Conservation (phyloP, 2,797 vertebrate species). For the Malurus splendens region DNA sequence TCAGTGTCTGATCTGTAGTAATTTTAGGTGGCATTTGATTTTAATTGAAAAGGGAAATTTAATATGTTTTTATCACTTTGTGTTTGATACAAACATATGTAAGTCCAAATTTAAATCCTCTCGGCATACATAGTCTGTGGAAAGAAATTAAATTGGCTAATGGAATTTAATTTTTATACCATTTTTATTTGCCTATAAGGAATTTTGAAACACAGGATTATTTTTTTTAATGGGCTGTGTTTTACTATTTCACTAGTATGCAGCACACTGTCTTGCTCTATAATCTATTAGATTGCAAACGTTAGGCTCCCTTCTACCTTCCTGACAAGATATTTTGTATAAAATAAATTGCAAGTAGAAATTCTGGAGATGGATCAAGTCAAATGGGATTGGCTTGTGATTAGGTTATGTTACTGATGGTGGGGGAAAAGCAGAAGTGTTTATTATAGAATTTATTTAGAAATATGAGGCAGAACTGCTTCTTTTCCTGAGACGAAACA, state of each 20-base stretch:
- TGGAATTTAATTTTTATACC: neutral
- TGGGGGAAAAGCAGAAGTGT: neutral
- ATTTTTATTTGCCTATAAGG: neutral
- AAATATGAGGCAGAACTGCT: neutral
- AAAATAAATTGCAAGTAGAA: neutral
- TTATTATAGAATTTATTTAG: neutral
- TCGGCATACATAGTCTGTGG: neutral
- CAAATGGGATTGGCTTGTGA: neutral
- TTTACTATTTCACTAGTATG: neutral
- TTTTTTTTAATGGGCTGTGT: neutral
- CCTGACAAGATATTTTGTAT: conserved; percentile 1
- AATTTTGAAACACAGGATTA: neutral
- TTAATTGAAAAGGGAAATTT: neutral
- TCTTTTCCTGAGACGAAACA: neutral
- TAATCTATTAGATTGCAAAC: neutral
- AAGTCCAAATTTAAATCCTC: neutral
- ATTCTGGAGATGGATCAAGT: neutral
- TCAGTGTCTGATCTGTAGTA: neutral
- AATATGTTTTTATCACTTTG: neutral
- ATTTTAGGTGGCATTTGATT: neutral
- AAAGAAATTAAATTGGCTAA: neutral
- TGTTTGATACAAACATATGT: neutral
- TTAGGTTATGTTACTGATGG: neutral
- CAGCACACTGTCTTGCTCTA: neutral
- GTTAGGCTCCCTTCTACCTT: neutral